Evolutionary conservation across 1,140 invertebrate genomes (phyloP), one percentile per base, ranked within the genome.

Genomic region (Doryteuthis pealeii): DNA sequence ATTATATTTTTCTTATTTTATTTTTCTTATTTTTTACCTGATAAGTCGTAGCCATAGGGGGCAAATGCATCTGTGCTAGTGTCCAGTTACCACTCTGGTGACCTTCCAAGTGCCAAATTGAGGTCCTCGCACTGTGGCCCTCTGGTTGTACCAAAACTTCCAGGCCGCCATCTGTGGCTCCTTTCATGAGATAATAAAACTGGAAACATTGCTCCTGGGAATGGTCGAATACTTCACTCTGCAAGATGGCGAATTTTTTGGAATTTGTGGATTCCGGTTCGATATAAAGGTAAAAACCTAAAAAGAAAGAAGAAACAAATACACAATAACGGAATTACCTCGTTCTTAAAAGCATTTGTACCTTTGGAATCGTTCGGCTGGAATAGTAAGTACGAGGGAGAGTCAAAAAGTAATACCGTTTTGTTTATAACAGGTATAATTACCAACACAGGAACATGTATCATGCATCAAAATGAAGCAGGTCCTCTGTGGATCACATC

Each of bases 131-230:
- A 5, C 10, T 40, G 4, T n/a, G n/a, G n/a, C n/a, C n/a, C n/a
- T n/a, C n/a, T n/a, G n/a, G n/a, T n/a, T n/a, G n/a, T n/a, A 72
- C 33, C 71, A 81, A 85, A 18, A 87, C 79, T 68, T 82, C 83
- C 12, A 87, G 78, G 3, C 73, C 80, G 12, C 81, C 84, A 28
- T 84, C 82, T 28, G 65, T 67, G 26, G 15, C 31, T 14, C 94
- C 94, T 80, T 90, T 93, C 93, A 95, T 94, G 81, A 94, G 92
- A 80, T 89, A 92, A 89, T 91, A 94, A 83, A 95, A 94, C 22
- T 74, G 74, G 4, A 86, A 43, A 76, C 83, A 85, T 33, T 82
- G 77, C 18, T 74, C 68, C 74, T 78, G 14, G 31, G 73, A 1
- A 73, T 65, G 43, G 71, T 77, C 31, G 75, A 77, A 71, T 74